Conservation (phyloP, 2,888 invertebrate genomes). For the Ellobium chinense region DNA sequence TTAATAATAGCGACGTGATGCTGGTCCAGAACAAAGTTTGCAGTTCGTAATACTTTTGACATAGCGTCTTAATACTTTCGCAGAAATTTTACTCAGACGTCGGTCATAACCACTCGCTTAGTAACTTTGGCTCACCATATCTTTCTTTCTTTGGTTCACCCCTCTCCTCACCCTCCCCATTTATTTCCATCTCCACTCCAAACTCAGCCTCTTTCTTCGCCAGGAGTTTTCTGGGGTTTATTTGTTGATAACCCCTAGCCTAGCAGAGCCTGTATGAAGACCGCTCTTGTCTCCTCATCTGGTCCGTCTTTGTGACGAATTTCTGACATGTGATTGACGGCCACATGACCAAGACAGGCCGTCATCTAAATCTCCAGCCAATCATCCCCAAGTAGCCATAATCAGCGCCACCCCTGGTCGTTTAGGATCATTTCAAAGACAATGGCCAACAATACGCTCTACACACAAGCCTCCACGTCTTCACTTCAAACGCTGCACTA, state of each 20-base stretch:
- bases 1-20: too few species aligned
- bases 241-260: too few species aligned
- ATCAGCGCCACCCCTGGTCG: constrained; percentile 6
- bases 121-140: too few species aligned
- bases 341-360: constrained; percentile 2
- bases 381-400: constrained; percentile 36
- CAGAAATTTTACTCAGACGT: too few species aligned
- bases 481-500: constrained; percentile 31
- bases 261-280: too few species aligned
- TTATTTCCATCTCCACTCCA: not conserved
- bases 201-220: not conserved
- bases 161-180: not conserved
- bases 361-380: constrained; percentile 36
- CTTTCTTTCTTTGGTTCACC: not conserved
- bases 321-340: constrained; percentile 42
- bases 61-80: too few species aligned
- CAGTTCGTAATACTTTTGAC: too few species aligned
- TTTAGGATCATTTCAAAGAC: constrained; percentile 22
- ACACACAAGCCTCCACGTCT: not conserved
- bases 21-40: too few species aligned
- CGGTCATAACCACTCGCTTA: too few species aligned
- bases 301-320: constrained; percentile 34
- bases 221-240: too few species aligned
- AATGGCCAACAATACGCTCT: constrained; percentile 1
- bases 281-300: not conserved